These are phyloP conservation scores for Ridgeia piscesae DNA, from an alignment of 1,140 invertebrate species.

Conservation along the genomic window DNA sequence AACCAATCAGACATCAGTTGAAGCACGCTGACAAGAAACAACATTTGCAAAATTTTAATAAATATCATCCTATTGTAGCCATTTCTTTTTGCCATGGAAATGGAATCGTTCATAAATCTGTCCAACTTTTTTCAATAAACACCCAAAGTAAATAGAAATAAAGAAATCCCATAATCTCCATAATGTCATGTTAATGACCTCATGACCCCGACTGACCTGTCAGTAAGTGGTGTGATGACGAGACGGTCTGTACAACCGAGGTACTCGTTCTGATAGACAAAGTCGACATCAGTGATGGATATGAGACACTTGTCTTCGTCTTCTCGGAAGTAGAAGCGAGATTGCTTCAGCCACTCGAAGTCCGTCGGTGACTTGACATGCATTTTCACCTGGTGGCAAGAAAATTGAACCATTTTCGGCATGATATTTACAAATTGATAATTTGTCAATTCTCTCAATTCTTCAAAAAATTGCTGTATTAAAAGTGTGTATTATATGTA, in stretches of 20 bases:
- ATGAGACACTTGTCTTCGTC: slow-evolving; percentile 90
- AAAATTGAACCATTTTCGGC: neutral
- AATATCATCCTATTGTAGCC: too few relatives aligned
- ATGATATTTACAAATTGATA: neutral
- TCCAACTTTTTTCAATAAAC: too few relatives aligned
- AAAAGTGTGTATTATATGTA: neutral
- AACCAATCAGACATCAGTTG: neutral
- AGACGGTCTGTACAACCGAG: slow-evolving; percentile 93
- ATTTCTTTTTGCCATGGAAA: too few relatives aligned
- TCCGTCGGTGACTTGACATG: slow-evolving; percentile 68
- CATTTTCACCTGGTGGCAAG: slow-evolving; percentile 48
- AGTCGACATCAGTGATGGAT: slow-evolving; percentile 91
- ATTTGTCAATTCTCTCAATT: neutral
- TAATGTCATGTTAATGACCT: neutral
- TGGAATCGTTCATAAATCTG: too few relatives aligned
- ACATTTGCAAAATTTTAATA: too few relatives aligned
- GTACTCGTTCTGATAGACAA: slow-evolving; percentile 96
- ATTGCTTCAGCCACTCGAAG: slow-evolving; percentile 97
- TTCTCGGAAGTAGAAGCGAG: slow-evolving; percentile 95
- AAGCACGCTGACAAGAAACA: neutral
- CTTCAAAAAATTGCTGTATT: neutral
- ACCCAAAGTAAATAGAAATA: too few relatives aligned
- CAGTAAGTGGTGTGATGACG: slow-evolving; percentile 93
- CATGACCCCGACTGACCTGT: slow-evolving; percentile 68
- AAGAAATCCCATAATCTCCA: neutral